These are phyloP conservation scores for Enteromius viviparus DNA, from an alignment of 2,797 vertebrate species.

Conservation along the genomic window DNA sequence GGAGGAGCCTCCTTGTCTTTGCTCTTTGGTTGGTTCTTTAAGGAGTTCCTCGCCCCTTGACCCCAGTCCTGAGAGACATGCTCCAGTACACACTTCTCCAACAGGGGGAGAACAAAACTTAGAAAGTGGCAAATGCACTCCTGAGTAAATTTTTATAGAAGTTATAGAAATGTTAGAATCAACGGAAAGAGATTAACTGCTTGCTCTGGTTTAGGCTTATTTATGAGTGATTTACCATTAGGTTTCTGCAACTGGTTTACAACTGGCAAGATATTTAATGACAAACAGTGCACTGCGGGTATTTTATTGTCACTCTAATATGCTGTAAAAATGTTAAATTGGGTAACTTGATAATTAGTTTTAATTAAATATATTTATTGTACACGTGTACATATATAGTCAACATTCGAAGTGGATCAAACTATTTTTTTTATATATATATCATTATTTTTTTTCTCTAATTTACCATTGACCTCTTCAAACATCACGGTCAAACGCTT, in stretches of 20 bases:
- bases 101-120: constrained; percentile 39
- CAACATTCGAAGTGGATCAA: too few relatives aligned
- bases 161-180: background rate
- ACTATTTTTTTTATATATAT: background rate
- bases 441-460: background rate
- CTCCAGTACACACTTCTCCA: constrained; percentile 33
- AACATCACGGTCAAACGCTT: background rate
- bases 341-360: background rate
- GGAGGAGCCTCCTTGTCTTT: background rate
- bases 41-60: constrained; percentile 32
- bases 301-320: background rate
- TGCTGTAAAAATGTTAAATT: background rate
- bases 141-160: background rate
- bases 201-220: background rate
- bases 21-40: background rate
- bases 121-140: background rate
- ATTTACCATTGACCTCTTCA: background rate
- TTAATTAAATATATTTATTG: background rate
- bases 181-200: background rate
- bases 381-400: background rate
- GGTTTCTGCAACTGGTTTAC: background rate
- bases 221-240: background rate
- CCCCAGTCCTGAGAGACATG: constrained; percentile 26
- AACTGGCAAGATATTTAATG: background rate
- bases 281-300: background rate